Percentiles rank a stretch among this genome's conserved stretches.
These are phyloP conservation scores for Agrochola lota DNA, from an alignment of 2,888 invertebrate genomes.

Conservation along the genomic window DNA sequence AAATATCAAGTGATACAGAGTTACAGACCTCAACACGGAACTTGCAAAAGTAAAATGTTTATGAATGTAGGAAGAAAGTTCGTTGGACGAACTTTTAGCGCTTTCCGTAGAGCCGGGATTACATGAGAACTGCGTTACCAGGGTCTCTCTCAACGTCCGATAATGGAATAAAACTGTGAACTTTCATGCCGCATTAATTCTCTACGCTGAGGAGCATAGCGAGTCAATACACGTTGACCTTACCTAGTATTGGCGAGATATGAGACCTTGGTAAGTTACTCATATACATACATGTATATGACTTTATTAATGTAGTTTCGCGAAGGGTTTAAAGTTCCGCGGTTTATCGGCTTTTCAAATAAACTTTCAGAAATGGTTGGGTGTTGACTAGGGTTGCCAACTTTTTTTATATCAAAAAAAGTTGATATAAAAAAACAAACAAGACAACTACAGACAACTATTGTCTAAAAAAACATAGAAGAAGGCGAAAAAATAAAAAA, in stretches of 20 bases:
- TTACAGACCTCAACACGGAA: conserved; percentile 69
- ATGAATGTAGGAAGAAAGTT: conserved; percentile 86
- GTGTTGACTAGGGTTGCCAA: background rate
- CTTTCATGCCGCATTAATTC: conserved; percentile 77
- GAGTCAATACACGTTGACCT: conserved; percentile 64
- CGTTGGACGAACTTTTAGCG: conserved; percentile 80
- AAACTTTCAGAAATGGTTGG: conserved; percentile 7
- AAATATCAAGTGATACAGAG: conserved; percentile 78
- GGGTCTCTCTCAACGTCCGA: conserved; percentile 73
- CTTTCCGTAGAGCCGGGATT: conserved; percentile 82
- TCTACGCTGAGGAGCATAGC: conserved; percentile 64
- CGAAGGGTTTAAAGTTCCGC: background rate
- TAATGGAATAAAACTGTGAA: conserved; percentile 84
- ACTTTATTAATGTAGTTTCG: conserved; percentile 30
- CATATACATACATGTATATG: background rate
- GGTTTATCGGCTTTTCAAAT: conserved; percentile 29
- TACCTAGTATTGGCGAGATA: conserved; percentile 24
- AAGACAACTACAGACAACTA: too few relatives aligned
- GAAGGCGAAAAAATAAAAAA: too few relatives aligned
- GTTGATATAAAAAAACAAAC: too few relatives aligned
- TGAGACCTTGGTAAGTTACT: conserved; percentile 26
- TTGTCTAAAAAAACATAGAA: too few relatives aligned
- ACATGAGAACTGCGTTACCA: conserved; percentile 88
- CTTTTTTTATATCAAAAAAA: too few relatives aligned
- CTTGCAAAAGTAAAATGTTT: conserved; percentile 86